Evolutionary conservation across 2,113 vertebrate genomes (phyloP), one percentile per base, ranked within the genome.

Genomic region (Neogale vison): DNA sequence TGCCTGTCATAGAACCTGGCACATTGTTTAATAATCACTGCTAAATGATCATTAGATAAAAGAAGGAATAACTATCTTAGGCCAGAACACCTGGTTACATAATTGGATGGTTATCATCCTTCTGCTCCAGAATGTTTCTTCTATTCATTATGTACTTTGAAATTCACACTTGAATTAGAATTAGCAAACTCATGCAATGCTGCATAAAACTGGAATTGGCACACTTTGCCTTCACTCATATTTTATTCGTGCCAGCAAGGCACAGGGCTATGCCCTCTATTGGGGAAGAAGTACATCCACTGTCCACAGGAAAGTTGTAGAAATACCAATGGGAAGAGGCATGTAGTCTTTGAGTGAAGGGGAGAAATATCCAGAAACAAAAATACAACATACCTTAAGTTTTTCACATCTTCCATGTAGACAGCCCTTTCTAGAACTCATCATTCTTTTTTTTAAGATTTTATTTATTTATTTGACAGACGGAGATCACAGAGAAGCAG

Each of bases 151-250:
- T 82, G 26, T 79, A 80, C 67, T 55, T 96, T 71, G 87, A 91
- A 85, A 85, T 76, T 91, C 45, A 96, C 14, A 95, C 23, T 93
- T 86, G 39, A 67, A 1, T 72, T 94, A 84, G 17, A 95, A 72
- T 85, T 45, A 72, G 45, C 57, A 93, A 77, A 83, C 12, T 9
- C n/a, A 79, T 59, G 29, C 61, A 89, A 74, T 31, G 3, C 29
- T 42, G 9, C n/a, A 9, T 39, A 42, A 95, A 93, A 10, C 21
- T 88, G 39, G 55, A 93, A 89, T 21, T 90, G 65, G 12, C 55
- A 82, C 1, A 47, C 6, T 23, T 8, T 71, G 13, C 31, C 14
- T 90, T 93, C n/a, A 72, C 9, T 85, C 23, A 18, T 63, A 71
- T 67, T 93, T 93, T 71, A 87, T 88, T 67, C 74, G 5, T 5